A percentile compares a stretch with the other conserved stretches of the same genome.
Evolutionary conservation across 2,113 vertebrate genomes (phyloP).

Genomic region (Phodopus roborovskii): DNA sequence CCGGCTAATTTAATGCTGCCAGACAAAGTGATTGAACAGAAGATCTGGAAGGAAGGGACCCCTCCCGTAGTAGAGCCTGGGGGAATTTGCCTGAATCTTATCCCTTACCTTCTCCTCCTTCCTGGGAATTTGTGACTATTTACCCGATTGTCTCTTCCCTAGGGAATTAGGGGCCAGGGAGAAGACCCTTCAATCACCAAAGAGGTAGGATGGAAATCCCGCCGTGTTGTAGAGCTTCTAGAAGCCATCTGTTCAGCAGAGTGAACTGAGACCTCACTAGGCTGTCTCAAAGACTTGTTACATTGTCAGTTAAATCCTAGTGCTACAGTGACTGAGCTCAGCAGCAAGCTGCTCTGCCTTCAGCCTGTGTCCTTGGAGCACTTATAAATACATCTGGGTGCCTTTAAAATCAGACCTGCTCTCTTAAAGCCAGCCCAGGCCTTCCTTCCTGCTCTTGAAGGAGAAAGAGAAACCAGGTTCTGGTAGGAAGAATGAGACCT

Average conservation of each 20-base stretch:
- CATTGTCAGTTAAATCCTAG: neutral
- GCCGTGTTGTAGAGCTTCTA: neutral
- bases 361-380: neutral
- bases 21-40: neutral
- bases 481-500: neutral
- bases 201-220: neutral
- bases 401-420: slow-evolving; percentile 61
- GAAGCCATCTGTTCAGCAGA: neutral
- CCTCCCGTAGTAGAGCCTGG: neutral
- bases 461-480: slow-evolving; percentile 30
- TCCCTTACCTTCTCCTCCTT: neutral
- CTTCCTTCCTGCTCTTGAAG: slow-evolving; percentile 8
- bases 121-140: neutral
- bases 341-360: neutral
- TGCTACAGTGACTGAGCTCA: slow-evolving; percentile 18
- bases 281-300: neutral
- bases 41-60: neutral
- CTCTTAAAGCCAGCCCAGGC: slow-evolving; percentile 30
- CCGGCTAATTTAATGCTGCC: too few species aligned
- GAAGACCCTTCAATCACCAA: neutral
- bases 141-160: neutral
- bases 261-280: slow-evolving; percentile 32
- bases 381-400: neutral
- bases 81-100: neutral
- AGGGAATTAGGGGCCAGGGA: neutral